Evolutionary conservation across 2,797 vertebrate genomes (phyloP).

Genomic region (Chanos chanos): DNA sequence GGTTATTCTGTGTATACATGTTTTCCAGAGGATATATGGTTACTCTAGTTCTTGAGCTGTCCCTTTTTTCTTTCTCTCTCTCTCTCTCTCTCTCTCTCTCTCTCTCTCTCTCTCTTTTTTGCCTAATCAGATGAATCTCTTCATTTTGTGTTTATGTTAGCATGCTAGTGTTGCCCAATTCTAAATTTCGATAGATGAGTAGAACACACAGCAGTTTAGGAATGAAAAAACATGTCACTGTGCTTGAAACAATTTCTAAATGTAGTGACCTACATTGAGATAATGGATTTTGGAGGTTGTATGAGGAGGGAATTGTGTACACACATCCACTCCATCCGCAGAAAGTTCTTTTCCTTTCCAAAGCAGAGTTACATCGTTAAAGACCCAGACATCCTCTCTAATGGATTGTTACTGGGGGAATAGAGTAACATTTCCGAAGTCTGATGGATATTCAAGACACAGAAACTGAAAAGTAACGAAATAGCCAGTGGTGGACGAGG

Average conservation of each 20-base stretch:
- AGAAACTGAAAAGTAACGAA: constrained; percentile 14
- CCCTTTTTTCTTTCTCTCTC: too few species aligned
- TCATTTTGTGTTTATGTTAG: too few species aligned
- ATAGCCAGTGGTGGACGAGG: background rate
- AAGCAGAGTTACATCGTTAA: constrained; percentile 42
- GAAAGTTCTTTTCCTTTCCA: constrained; percentile 24
- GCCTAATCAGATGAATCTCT: constrained; percentile 7
- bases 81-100: too few species aligned
- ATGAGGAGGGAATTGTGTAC: constrained; percentile 6
- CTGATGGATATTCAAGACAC: constrained; percentile 32
- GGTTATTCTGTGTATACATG: too few species aligned
- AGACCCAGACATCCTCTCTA: constrained; percentile 22
- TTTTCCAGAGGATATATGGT: too few species aligned
- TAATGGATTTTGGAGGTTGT: constrained; percentile 29
- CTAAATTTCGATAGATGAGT: too few species aligned
- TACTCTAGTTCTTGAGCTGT: too few species aligned
- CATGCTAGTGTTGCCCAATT: too few species aligned
- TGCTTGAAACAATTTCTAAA: constrained; percentile 24
- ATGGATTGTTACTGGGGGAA: constrained; percentile 7
- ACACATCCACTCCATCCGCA: constrained; percentile 6
- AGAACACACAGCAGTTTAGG: background rate
- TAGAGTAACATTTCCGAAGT: constrained; percentile 4
- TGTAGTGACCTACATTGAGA: constrained; percentile 41
- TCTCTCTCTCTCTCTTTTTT: constrained; percentile 4
- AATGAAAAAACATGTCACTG: constrained; percentile 27